Conservation (phyloP, 2,888 invertebrate species). For the Chironomus riparius region DNA sequence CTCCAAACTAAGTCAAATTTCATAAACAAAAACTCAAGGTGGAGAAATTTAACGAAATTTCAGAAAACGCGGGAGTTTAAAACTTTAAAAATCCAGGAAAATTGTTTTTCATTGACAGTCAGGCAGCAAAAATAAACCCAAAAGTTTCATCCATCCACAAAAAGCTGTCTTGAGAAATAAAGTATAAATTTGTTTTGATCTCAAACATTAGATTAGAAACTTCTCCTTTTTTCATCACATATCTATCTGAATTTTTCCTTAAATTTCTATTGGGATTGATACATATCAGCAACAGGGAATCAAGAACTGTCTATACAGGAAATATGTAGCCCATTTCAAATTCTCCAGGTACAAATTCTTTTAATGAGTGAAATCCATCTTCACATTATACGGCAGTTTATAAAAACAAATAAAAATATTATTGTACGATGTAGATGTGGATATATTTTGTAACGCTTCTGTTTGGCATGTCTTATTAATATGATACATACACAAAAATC, state of each 20-base stretch:
- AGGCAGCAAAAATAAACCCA: too few relatives aligned
- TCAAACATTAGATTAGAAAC: conserved; percentile 9
- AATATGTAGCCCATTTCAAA: background rate
- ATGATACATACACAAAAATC: background rate
- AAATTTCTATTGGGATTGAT: background rate
- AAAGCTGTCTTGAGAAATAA: background rate
- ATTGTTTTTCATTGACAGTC: too few relatives aligned
- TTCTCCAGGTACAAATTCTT: conserved; percentile 5
- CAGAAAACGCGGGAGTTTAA: too few relatives aligned
- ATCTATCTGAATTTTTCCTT: background rate
- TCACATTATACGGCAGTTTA: background rate
- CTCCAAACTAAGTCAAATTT: too few relatives aligned
- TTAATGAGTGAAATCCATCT: conserved; percentile 18
- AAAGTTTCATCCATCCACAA: background rate
- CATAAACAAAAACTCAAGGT: too few relatives aligned
- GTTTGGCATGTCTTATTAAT: background rate
- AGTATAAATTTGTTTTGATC: conserved; percentile 21
- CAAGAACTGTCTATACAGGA: conserved; percentile 11
- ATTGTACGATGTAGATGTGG: background rate
- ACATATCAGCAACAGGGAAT: conserved; percentile 6
- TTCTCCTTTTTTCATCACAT: background rate
- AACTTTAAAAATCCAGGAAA: too few relatives aligned
- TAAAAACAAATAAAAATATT: background rate
- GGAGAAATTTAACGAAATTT: too few relatives aligned
- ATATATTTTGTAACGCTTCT: background rate